Evolutionary conservation across 2,797 vertebrate species (phyloP).

Genomic region (Hydrocynus forskahlii): DNA sequence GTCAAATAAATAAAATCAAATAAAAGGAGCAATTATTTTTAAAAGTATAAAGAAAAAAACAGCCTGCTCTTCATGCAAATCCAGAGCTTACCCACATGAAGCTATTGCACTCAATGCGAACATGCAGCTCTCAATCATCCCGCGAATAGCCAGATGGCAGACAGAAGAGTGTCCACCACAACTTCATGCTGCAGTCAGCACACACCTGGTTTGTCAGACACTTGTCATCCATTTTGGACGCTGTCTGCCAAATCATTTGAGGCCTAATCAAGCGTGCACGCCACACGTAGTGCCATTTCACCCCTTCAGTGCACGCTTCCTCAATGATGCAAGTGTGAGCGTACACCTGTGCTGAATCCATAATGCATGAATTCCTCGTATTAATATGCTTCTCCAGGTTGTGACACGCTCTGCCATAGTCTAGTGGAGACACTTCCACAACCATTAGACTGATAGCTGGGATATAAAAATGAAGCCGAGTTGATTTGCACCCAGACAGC

Average conservation of each 20-base stretch:
- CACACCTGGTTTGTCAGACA: conserved; percentile 52
- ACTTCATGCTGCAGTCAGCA: conserved; percentile 51
- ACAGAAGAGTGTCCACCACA: conserved; percentile 30
- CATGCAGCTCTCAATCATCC: conserved; percentile 15
- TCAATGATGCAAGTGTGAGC: not conserved
- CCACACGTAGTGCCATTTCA: conserved; percentile 14
- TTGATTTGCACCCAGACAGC: conserved; percentile 58
- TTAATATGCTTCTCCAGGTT: conserved; percentile 50
- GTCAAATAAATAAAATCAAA: too few species aligned
- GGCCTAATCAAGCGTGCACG: conserved; percentile 43
- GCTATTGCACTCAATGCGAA: not conserved
- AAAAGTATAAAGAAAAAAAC: not conserved
- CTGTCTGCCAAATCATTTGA: conserved; percentile 44
- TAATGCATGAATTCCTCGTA: conserved; percentile 35
- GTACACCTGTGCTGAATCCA: conserved; percentile 47
- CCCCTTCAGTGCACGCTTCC: conserved; percentile 5
- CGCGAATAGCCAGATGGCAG: conserved; percentile 40
- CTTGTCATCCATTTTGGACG: conserved; percentile 44
- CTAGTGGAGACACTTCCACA: conserved; percentile 39
- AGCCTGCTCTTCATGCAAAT: not conserved
- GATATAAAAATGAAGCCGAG: conserved; percentile 51
- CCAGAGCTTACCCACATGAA: not conserved
- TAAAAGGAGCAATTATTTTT: too few species aligned
- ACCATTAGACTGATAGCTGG: conserved; percentile 52
- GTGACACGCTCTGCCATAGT: conserved; percentile 45